phyloP scores from a whole-genome alignment of 2,113 vertebrate species.

The Anseranas semipalmata region DNA sequence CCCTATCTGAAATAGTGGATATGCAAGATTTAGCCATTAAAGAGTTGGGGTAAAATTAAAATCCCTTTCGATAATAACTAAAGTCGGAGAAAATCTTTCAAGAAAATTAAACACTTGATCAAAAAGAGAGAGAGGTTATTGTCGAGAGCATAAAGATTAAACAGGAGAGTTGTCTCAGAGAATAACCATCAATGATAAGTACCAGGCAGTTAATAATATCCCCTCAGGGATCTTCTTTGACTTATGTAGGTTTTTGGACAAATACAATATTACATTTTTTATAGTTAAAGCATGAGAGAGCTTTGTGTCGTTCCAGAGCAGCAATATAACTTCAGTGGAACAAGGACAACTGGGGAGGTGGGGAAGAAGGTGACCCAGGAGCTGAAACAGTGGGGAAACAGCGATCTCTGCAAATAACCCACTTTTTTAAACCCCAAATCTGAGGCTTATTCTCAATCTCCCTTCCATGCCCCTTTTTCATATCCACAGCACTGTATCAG shows the following conservation, averaged over 20 bases:
- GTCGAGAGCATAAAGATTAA: conserved; percentile 77
- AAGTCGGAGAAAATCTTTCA: conserved; percentile 80
- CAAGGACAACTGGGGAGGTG: not conserved
- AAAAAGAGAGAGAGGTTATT: conserved; percentile 74
- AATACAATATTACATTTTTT: conserved; percentile 54
- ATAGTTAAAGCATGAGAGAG: not conserved
- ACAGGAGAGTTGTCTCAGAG: conserved; percentile 68
- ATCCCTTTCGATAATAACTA: conserved; percentile 75
- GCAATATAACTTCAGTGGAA: conserved; percentile 41
- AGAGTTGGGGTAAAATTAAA: conserved; percentile 76
- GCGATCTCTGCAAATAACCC: not conserved
- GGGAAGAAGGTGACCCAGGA: not conserved
- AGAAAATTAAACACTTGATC: conserved; percentile 83
- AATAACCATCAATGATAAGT: conserved; percentile 70
- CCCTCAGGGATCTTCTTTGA: conserved; percentile 63
- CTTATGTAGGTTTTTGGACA: conserved; percentile 59
- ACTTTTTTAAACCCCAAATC: not conserved
- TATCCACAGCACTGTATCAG: not conserved
- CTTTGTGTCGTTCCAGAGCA: not conserved
- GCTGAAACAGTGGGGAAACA: not conserved
- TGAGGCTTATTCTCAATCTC: not conserved
- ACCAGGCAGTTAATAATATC: conserved; percentile 66
- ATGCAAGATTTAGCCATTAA: conserved; percentile 79
- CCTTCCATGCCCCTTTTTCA: not conserved
- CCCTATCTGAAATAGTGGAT: conserved; percentile 71